Base-by-base conservation (phyloP, 2,113 vertebrate genomes). In the Seriola rivoliana region DNA sequence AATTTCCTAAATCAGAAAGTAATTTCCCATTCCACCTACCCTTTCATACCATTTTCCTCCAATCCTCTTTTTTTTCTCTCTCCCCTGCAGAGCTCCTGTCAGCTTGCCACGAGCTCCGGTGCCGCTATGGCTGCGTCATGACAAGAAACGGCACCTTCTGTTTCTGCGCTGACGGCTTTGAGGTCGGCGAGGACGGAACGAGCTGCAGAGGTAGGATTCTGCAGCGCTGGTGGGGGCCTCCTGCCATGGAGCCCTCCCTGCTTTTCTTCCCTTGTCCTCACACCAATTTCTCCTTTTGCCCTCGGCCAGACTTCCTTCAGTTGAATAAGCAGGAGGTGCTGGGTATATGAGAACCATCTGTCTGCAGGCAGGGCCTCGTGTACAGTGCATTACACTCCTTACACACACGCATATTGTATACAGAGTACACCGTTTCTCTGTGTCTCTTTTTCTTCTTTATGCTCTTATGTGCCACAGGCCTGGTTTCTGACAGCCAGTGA, bases 71-170 rank as follows among this genome's bases (percentile, higher is more conserved):
- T 59, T 50, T 70, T 58, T 65, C 21, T 42, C 19, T 10, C 29
- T 25, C 48, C 83, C 85, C 76, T 75, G 25, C 95, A 99, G 98
- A 99, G 91, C 85, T 98, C 36, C 92, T 97, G 86, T 95, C 97
- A 88, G 96, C 77, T 84, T 99, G 98, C 93, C 97, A 98, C 4
- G 95, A 96, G 92, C 91, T 97, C 85, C 95, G 93, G 8, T 99
- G 98, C 90, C 97, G 96, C 17, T 96, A 97, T 71, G 97, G 93
- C 86, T 99, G 98, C 91, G 96, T 97, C 87, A 93, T 98, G 85
- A 92, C 95, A 75, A 97, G 96, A 93, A 98, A 98, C 4, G 94
- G 94, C 88, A 97, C 96, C 38, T 93, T 94, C 92, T 99, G 98
- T 81, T 99, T 97, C 93, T 99, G 98, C 23, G 85, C 95, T 3